Conservation (phyloP, 2,888 invertebrate genomes). For the Netelia virgata region DNA sequence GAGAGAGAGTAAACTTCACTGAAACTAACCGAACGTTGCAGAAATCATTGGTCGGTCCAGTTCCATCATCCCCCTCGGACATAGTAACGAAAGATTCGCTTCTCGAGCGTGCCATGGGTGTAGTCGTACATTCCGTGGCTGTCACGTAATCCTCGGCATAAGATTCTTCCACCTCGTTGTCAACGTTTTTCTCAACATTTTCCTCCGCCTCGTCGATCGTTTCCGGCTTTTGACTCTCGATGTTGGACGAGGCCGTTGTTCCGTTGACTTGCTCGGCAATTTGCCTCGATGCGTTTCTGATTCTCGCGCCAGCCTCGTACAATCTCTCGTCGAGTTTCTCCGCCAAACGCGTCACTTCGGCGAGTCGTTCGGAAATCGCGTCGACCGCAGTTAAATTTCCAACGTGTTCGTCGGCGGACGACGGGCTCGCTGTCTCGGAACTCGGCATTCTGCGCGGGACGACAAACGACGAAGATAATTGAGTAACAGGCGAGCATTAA, state of each 20-base stretch:
- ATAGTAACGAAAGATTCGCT: constrained; percentile 90
- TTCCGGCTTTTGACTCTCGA: constrained; percentile 26
- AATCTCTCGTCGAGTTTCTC: constrained; percentile 88
- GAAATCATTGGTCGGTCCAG: constrained; percentile 60
- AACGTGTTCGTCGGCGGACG: constrained; percentile 68
- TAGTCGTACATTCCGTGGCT: constrained; percentile 89
- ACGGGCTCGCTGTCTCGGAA: constrained; percentile 64
- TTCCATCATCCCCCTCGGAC: constrained; percentile 87
- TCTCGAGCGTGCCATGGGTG: constrained; percentile 86
- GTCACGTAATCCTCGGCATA: constrained; percentile 88
- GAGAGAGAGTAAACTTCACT: constrained; percentile 16
- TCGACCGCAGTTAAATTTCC: constrained; percentile 88
- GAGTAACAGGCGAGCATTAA: not conserved
- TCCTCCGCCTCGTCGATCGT: constrained; percentile 58
- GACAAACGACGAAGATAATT: constrained; percentile 2
- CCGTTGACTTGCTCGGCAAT: constrained; percentile 66
- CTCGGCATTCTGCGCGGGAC: constrained; percentile 78
- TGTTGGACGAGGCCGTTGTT: constrained; percentile 3
- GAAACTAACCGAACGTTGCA: constrained; percentile 43
- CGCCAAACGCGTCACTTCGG: constrained; percentile 89
- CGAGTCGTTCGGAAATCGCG: constrained; percentile 88
- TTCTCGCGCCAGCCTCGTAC: constrained; percentile 82
- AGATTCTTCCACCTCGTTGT: constrained; percentile 84
- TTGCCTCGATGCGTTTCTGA: constrained; percentile 74
- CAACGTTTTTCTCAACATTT: constrained; percentile 59